Conservation (phyloP, 2,888 invertebrate genomes). For the Sussaba pulchella region DNA sequence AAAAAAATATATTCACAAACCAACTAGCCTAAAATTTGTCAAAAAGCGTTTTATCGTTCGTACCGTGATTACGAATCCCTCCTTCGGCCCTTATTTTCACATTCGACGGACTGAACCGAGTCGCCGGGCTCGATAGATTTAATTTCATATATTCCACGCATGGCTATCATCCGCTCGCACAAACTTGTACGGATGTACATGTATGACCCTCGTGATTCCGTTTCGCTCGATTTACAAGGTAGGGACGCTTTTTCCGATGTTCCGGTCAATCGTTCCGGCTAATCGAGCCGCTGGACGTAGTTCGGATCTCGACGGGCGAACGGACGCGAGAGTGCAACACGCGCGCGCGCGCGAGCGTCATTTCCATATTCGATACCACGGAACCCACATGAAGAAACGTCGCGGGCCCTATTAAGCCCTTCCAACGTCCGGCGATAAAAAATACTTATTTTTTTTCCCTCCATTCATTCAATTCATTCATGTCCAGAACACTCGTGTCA, state of each 20-base stretch:
- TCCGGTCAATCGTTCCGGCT: constrained; percentile 68
- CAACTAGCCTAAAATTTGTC: too few species aligned
- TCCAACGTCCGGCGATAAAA: too few species aligned
- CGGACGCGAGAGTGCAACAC: constrained; percentile 23
- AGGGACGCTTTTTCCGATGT: constrained; percentile 68
- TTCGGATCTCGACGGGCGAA: constrained; percentile 43
- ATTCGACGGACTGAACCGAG: not conserved
- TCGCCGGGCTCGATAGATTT: constrained; percentile 5
- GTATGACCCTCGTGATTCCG: constrained; percentile 45
- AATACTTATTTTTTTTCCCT: too few species aligned
- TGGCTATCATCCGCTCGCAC: not conserved
- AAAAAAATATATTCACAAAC: too few species aligned
- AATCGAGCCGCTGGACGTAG: constrained; percentile 61
- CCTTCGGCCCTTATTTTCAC: too few species aligned
- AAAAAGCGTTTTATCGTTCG: too few species aligned
- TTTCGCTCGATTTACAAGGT: constrained; percentile 67
- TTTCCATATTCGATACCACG: constrained; percentile 58
- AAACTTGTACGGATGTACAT: constrained; percentile 10
- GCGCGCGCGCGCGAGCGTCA: constrained; percentile 34
- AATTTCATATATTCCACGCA: not conserved
- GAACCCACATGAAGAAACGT: not conserved
- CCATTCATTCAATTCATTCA: too few species aligned
- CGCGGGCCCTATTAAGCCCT: too few species aligned
- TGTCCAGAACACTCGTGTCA: too few species aligned
- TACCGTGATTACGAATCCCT: too few species aligned